Percentiles rank a stretch among this genome's conserved stretches.
phyloP scores from a whole-genome alignment of 37 sponge, comb jelly and placozoan genomes.

The Crambe crambe region DNA sequence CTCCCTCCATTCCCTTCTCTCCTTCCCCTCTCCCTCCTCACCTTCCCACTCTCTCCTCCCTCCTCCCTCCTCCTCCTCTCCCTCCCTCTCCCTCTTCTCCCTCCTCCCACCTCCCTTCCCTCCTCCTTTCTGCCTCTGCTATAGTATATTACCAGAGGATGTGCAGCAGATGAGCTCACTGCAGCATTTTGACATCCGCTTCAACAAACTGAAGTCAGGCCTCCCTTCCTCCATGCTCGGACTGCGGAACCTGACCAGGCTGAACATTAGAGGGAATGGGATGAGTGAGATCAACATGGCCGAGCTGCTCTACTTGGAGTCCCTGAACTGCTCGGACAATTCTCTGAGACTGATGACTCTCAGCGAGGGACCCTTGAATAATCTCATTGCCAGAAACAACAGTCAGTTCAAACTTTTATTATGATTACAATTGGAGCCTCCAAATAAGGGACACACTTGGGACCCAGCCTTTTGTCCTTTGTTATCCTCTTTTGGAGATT shows the following conservation, averaged over 20 bases:
- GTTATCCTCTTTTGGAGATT: no score
- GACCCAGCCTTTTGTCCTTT: neutral
- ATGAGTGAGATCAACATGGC: slow-evolving; percentile 34
- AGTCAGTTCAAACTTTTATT: no score
- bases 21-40: no score
- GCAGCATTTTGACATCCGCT: slow-evolving; percentile 67
- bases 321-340: slow-evolving; percentile 52
- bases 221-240: slow-evolving; percentile 32
- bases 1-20: no score
- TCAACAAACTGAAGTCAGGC: slow-evolving; percentile 53
- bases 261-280: slow-evolving; percentile 57
- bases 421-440: neutral
- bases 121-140: no score
- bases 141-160: slow-evolving; percentile 69
- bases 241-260: slow-evolving; percentile 36
- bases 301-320: slow-evolving; percentile 19
- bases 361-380: slow-evolving; percentile 45
- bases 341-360: slow-evolving; percentile 36
- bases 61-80: no score
- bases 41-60: no score
- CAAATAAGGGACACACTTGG: neutral
- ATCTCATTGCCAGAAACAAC: slow-evolving; percentile 65
- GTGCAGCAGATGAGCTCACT: slow-evolving; percentile 50
- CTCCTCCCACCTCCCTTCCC: no score
- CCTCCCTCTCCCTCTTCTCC: no score